These are phyloP conservation scores for Apotomis betuletana DNA, from an alignment of 2,888 invertebrate species.

Conservation along the genomic window DNA sequence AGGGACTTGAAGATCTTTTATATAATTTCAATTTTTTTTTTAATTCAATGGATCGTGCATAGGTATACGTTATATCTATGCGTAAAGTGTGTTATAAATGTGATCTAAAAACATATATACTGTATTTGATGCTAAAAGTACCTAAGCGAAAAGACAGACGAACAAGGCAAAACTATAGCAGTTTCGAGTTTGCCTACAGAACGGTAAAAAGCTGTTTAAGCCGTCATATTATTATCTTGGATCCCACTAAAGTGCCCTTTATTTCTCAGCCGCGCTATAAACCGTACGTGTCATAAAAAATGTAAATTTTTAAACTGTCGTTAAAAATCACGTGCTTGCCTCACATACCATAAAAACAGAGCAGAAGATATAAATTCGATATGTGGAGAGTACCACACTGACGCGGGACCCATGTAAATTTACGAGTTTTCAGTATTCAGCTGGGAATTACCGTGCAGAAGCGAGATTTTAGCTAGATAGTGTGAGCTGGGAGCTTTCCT, in stretches of 20 bases:
- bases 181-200: too few species aligned
- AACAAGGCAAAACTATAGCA: too few species aligned
- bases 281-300: conserved; percentile 65
- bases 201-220: neutral
- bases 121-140: too few species aligned
- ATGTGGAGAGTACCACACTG: conserved; percentile 64
- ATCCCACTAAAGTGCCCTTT: conserved; percentile 24
- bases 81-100: too few species aligned
- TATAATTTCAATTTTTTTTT: too few species aligned
- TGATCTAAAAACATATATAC: too few species aligned
- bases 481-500: conserved; percentile 54
- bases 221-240: neutral
- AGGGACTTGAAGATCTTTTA: too few species aligned
- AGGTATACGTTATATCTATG: too few species aligned
- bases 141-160: too few species aligned
- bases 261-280: conserved; percentile 52
- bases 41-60: too few species aligned
- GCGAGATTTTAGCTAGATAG: conserved; percentile 70
- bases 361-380: conserved; percentile 65
- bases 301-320: conserved; percentile 72
- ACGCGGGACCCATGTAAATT: conserved; percentile 71
- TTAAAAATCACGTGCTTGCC: conserved; percentile 75
- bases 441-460: conserved; percentile 72
- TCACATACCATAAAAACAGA: conserved; percentile 71
- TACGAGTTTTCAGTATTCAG: conserved; percentile 77